Percentiles rank a stretch among this genome's conserved stretches.
Conservation (phyloP, 2,888 invertebrate genomes). For the Drosophila kuntzei region DNA sequence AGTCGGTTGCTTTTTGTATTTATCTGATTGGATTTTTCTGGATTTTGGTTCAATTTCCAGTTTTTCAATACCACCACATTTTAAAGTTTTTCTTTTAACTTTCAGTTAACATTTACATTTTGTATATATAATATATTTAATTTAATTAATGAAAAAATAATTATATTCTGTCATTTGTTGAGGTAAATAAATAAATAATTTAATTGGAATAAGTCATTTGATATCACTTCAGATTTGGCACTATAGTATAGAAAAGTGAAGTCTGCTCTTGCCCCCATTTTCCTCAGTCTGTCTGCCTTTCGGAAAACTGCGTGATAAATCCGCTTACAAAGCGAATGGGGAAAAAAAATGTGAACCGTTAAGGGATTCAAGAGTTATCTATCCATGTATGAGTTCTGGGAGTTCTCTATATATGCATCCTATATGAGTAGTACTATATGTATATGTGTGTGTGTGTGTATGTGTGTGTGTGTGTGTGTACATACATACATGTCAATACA, state of each 20-base stretch:
- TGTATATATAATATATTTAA: too few species aligned
- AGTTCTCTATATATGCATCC: background rate
- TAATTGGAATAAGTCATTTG: background rate
- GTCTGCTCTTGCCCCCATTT: background rate
- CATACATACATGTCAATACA: constrained; percentile 22
- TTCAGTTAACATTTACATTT: too few species aligned
- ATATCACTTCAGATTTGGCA: background rate
- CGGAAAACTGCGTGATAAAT: background rate
- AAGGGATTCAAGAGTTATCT: constrained; percentile 5
- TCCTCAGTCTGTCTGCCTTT: background rate
- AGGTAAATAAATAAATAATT: too few species aligned
- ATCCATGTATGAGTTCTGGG: background rate
- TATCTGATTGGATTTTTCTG: too few species aligned
- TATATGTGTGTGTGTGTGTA: background rate
- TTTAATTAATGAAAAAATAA: too few species aligned
- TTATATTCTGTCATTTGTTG: too few species aligned
- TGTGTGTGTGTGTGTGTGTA: constrained; percentile 5
- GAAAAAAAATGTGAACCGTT: background rate
- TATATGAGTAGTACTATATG: background rate
- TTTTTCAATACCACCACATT: too few species aligned
- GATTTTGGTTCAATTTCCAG: too few species aligned
- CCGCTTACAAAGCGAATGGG: constrained; percentile 7
- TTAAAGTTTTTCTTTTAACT: too few species aligned
- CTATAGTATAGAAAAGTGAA: background rate
- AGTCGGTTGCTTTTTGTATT: too few species aligned